Evolutionary conservation across 1,140 invertebrate species (phyloP).

Genomic region (Drosophila sucinea): DNA sequence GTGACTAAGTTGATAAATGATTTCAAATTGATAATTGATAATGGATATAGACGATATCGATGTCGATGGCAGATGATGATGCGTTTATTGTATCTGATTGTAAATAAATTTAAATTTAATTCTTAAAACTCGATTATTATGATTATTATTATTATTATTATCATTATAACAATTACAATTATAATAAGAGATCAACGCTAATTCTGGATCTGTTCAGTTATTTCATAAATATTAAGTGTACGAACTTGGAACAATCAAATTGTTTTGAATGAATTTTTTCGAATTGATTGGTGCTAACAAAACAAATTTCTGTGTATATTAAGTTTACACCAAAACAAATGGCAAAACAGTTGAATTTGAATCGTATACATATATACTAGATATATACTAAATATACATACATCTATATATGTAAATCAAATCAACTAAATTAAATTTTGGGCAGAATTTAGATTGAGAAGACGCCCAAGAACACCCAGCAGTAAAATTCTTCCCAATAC

Average conservation of each 20-base stretch:
- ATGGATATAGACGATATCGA: slow-evolving; percentile 30
- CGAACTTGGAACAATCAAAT: slow-evolving; percentile 77
- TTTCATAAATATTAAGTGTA: slow-evolving; percentile 31
- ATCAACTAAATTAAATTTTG: slow-evolving; percentile 33
- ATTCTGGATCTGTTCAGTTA: slow-evolving; percentile 38
- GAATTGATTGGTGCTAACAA: slow-evolving; percentile 78
- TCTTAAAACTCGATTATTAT: slow-evolving; percentile 61
- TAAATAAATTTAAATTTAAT: slow-evolving; percentile 80
- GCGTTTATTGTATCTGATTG: slow-evolving; percentile 78
- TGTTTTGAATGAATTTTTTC: slow-evolving; percentile 76
- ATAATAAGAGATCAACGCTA: background rate
- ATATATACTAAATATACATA: slow-evolving; percentile 43
- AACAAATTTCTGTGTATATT: slow-evolving; percentile 63
- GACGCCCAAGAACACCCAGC: background rate
- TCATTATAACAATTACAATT: background rate
- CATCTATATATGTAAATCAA: slow-evolving; percentile 46
- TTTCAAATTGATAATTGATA: slow-evolving; percentile 50
- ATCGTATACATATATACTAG: slow-evolving; percentile 31
- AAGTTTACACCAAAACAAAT: slow-evolving; percentile 58
- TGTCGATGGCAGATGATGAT: slow-evolving; percentile 23
- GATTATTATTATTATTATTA: slow-evolving; percentile 17
- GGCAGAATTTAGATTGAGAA: background rate
- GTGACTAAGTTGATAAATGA: slow-evolving; percentile 40
- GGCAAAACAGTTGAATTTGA: slow-evolving; percentile 40
- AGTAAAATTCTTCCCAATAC: slow-evolving; percentile 39